phyloP scores from a whole-genome alignment of 1,140 invertebrate genomes.

The Sycophaga agraensis region DNA sequence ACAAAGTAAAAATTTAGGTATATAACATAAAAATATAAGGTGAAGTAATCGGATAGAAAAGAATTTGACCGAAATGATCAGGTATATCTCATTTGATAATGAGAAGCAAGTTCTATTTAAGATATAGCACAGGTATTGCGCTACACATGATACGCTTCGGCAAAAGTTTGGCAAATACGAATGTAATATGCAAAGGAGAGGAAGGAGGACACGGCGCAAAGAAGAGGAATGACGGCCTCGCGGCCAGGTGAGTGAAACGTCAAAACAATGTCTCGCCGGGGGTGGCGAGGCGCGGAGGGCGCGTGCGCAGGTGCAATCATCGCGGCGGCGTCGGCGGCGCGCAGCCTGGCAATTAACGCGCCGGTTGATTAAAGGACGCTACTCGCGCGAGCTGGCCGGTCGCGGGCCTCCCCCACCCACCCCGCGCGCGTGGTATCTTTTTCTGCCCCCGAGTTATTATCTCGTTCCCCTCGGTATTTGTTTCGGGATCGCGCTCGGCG shows the following conservation, averaged over 20 bases:
- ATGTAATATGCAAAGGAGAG: too few species aligned
- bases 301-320: slow-evolving; percentile 10
- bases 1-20: too few species aligned
- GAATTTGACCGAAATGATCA: too few species aligned
- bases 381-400: too few species aligned
- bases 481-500: not conserved
- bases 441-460: slow-evolving; percentile 22
- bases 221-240: too few species aligned
- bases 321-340: too few species aligned
- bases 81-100: too few species aligned
- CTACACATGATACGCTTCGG: not conserved
- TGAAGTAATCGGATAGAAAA: too few species aligned
- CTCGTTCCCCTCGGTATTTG: slow-evolving; percentile 22
- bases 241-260: slow-evolving; percentile 14
- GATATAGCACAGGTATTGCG: too few species aligned
- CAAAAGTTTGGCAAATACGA: not conserved
- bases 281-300: not conserved
- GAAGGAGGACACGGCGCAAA: too few species aligned
- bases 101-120: too few species aligned
- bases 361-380: slow-evolving; percentile 23
- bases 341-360: slow-evolving; percentile 19
- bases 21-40: too few species aligned
- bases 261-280: slow-evolving; percentile 19
- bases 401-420: not conserved
- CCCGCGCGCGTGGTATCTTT: not conserved